Percentiles rank a stretch among this genome's conserved stretches.
These are phyloP conservation scores for Tichodroma muraria DNA, from an alignment of 2,113 vertebrate species.

Conservation along the genomic window DNA sequence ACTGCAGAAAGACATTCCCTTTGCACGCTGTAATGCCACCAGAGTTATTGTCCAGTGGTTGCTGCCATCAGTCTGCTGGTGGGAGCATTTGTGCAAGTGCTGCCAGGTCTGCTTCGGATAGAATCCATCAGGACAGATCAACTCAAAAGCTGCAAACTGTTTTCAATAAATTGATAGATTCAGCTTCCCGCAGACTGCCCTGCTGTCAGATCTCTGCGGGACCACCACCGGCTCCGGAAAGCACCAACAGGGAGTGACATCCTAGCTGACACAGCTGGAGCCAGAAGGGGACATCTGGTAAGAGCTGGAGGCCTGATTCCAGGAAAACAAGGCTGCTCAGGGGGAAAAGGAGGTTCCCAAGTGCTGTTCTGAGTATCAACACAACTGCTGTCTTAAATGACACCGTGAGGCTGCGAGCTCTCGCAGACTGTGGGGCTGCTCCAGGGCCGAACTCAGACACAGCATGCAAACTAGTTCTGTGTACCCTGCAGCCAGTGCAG, in stretches of 20 bases:
- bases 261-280: background rate
- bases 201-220: background rate
- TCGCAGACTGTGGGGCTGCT: background rate
- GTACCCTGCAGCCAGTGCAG: background rate
- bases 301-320: background rate
- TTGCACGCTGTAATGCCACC: accelerated
- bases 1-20: background rate
- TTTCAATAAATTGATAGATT: background rate
- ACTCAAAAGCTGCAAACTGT: background rate
- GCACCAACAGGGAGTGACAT: background rate
- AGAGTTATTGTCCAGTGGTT: background rate
- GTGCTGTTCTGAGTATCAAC: background rate
- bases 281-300: background rate
- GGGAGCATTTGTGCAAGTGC: background rate
- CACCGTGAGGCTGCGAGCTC: background rate
- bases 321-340: background rate
- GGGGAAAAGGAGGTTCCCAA: background rate
- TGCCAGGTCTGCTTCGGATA: background rate
- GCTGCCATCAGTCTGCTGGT: background rate
- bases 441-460: background rate
- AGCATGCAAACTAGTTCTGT: background rate
- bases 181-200: background rate
- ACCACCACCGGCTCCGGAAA: background rate
- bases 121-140: background rate
- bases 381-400: background rate